These are phyloP conservation scores for Habrosyne pyritoides DNA, from an alignment of 2,888 invertebrate genomes.

Conservation along the genomic window DNA sequence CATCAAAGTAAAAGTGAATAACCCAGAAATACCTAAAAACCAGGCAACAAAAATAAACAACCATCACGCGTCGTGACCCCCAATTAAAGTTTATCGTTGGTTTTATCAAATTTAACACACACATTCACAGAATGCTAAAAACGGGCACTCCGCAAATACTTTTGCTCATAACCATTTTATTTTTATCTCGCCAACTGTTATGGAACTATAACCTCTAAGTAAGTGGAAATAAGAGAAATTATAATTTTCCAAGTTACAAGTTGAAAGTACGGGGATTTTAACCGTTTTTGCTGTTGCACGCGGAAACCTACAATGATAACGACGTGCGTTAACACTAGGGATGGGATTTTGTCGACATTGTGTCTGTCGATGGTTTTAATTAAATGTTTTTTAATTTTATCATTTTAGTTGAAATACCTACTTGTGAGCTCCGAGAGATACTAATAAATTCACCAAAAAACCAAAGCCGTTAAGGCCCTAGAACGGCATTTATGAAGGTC, in stretches of 20 bases:
- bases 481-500: no score
- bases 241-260: not conserved
- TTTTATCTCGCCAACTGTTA: not conserved
- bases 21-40: not conserved
- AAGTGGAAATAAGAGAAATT: not conserved
- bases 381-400: no score
- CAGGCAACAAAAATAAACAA: not conserved
- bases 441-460: no score
- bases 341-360: conserved; percentile 34
- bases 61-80: conserved; percentile 16
- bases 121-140: not conserved
- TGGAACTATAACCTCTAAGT: not conserved
- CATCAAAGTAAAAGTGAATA: not conserved
- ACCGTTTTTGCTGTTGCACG: conserved; percentile 41
- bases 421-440: no score
- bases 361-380: not conserved
- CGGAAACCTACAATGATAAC: conserved; percentile 61
- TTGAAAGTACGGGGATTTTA: conserved; percentile 12
- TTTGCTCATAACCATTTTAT: not conserved
- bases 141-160: not conserved
- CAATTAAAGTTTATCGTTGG: conserved; percentile 24
- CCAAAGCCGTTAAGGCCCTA: no score
- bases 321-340: conserved; percentile 43
- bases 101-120: conserved; percentile 21
- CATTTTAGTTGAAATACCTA: no score